Evolutionary conservation across 2,797 vertebrate species (phyloP).

Genomic region (Gadopsis marmoratus): DNA sequence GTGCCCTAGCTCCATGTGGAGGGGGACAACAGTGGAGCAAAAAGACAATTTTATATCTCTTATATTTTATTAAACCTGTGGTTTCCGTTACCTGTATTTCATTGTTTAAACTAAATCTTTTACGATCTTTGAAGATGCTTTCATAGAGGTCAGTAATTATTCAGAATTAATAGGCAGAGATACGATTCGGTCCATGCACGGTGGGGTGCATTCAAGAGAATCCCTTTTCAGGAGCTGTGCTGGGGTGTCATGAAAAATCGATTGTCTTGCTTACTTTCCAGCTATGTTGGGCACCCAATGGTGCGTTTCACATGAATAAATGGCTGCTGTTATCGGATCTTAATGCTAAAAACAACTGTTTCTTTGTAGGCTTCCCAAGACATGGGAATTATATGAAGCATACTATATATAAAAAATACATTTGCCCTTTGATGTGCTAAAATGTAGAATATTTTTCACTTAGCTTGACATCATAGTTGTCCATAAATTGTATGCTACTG

Average conservation of each 20-base stretch:
- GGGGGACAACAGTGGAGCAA: too few relatives aligned
- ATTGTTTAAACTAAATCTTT: neutral
- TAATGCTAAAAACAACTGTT: constrained; percentile 46
- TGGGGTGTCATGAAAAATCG: neutral
- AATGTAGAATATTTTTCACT: constrained; percentile 1
- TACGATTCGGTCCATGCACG: neutral
- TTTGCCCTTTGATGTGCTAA: constrained; percentile 19
- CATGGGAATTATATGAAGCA: neutral
- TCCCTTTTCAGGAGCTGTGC: constrained; percentile 16
- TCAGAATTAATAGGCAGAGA: neutral
- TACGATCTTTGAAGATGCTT: neutral
- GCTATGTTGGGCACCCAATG: neutral
- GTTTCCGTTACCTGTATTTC: neutral
- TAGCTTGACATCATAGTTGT: constrained; percentile 17
- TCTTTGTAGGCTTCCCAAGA: neutral
- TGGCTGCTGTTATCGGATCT: constrained; percentile 41
- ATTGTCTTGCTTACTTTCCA: constrained; percentile 1
- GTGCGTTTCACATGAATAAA: constrained; percentile 30
- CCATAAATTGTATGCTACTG: neutral
- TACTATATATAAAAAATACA: constrained; percentile 10
- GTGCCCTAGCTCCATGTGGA: neutral
- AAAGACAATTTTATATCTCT: neutral
- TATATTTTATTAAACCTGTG: neutral
- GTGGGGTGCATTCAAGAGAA: neutral
- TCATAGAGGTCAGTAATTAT: neutral